A percentile compares a stretch with the other conserved stretches of the same genome.
phyloP scores from a whole-genome alignment of 2,888 invertebrate species.

The Gymnocheta viridis region DNA sequence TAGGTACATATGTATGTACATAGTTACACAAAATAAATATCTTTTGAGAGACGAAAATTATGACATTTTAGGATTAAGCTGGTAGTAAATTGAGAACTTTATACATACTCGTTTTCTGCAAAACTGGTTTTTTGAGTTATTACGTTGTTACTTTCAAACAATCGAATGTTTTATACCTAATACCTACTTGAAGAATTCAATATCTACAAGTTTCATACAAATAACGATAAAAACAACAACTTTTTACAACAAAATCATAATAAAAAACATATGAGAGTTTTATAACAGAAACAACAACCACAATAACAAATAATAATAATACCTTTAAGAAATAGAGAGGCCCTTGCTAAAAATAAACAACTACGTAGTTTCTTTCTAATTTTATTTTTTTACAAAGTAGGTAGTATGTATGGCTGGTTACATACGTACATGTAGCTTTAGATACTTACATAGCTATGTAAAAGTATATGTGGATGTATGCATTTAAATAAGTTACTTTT shows the following conservation, averaged over 20 bases:
- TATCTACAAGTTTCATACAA: background rate
- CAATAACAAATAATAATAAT: slow-evolving; percentile 28
- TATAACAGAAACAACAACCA: slow-evolving; percentile 39
- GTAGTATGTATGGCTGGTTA: too few relatives aligned
- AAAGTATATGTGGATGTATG: background rate
- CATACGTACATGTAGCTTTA: too few relatives aligned
- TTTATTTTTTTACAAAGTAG: slow-evolving; percentile 1
- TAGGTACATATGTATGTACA: background rate
- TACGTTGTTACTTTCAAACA: background rate
- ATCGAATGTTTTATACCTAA: background rate
- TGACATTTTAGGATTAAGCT: too few relatives aligned
- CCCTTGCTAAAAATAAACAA: slow-evolving; percentile 32
- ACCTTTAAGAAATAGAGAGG: slow-evolving; percentile 32
- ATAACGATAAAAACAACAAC: background rate
- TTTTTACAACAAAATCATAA: slow-evolving; percentile 38
- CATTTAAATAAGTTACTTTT: slow-evolving; percentile 20
- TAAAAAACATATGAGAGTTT: slow-evolving; percentile 57
- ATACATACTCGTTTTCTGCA: too few relatives aligned
- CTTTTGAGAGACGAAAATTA: too few relatives aligned
- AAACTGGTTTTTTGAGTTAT: too few relatives aligned
- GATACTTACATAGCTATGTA: background rate
- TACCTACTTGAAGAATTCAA: background rate
- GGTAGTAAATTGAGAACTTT: too few relatives aligned
- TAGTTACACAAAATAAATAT: too few relatives aligned
- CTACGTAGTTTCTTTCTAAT: slow-evolving; percentile 62